Conservation (phyloP, 2,797 vertebrate species). For the Epinephelus malabaricus region DNA sequence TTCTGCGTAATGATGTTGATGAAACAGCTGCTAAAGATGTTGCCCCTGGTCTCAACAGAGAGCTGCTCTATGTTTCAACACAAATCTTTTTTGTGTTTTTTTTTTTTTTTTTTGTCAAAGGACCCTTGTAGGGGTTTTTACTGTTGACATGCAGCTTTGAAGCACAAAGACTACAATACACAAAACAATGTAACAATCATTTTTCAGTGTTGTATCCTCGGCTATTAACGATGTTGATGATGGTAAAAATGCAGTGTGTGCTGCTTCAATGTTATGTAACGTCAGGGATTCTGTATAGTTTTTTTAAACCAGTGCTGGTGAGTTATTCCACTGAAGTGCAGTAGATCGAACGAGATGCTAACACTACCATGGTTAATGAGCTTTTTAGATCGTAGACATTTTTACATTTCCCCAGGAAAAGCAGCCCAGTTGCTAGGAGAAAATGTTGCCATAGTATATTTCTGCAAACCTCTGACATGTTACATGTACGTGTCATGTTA, state of each 20-base stretch:
- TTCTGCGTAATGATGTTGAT: conserved; percentile 57
- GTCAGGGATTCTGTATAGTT: neutral
- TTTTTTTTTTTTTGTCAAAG: conserved; percentile 36
- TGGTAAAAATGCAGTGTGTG: conserved; percentile 23
- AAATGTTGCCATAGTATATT: no score
- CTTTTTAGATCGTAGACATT: conserved; percentile 41
- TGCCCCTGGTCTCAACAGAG: conserved; percentile 29
- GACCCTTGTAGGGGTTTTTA: conserved; percentile 32
- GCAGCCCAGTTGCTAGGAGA: neutral
- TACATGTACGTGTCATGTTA: no score
- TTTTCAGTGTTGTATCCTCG: conserved; percentile 37
- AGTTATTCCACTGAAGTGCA: conserved; percentile 22
- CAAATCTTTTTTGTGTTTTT: conserved; percentile 19
- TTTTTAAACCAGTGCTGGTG: conserved; percentile 10
- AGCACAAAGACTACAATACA: conserved; percentile 30
- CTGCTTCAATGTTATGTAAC: conserved; percentile 28
- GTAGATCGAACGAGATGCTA: conserved; percentile 18
- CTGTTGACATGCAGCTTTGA: conserved; percentile 19
- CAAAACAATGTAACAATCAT: conserved; percentile 19
- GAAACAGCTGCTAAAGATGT: conserved; percentile 54
- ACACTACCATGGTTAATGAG: conserved; percentile 36
- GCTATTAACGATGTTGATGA: conserved; percentile 53
- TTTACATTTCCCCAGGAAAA: conserved; percentile 41
- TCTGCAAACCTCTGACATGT: no score
- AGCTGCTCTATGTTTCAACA: conserved; percentile 26